These are phyloP conservation scores for Pterocles burchelli DNA, from an alignment of 2,113 vertebrate species.

Conservation along the genomic window DNA sequence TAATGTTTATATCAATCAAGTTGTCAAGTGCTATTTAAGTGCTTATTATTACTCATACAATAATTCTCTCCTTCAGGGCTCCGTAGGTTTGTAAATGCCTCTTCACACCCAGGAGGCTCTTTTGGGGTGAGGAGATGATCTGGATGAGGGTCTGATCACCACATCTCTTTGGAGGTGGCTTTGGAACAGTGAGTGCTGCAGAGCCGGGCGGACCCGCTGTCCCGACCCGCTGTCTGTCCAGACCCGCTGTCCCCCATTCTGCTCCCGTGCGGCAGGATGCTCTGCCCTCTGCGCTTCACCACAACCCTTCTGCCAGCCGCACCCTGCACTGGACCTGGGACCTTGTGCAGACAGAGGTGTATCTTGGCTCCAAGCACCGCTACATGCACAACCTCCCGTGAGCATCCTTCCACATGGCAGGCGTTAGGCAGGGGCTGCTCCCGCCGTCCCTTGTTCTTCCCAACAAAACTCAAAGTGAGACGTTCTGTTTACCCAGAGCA, in stretches of 20 bases:
- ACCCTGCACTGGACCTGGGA: fast-evolving
- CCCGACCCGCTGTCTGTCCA: too few relatives aligned
- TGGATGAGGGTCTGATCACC: not conserved
- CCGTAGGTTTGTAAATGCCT: conserved; percentile 16
- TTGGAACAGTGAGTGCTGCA: fast-evolving
- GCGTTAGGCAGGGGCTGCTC: not conserved
- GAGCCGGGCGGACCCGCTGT: not conserved
- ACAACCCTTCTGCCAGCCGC: fast-evolving
- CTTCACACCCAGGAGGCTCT: not conserved
- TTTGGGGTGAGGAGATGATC: not conserved
- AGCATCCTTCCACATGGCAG: fast-evolving
- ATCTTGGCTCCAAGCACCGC: fast-evolving
- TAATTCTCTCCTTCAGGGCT: conserved; percentile 50
- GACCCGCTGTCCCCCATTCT: too few relatives aligned
- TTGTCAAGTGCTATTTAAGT: conserved; percentile 62
- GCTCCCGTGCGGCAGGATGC: not conserved
- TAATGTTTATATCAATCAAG: conserved; percentile 67
- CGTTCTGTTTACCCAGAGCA: not conserved
- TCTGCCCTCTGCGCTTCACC: fast-evolving
- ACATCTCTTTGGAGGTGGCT: not conserved
- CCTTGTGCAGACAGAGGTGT: fast-evolving
- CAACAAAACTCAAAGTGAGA: not conserved
- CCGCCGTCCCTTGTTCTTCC: not conserved
- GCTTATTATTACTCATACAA: conserved; percentile 66
- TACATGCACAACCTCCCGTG: fast-evolving